phyloP scores from a whole-genome alignment of 2,888 invertebrate species.

The Cheilosia vernalis region DNA sequence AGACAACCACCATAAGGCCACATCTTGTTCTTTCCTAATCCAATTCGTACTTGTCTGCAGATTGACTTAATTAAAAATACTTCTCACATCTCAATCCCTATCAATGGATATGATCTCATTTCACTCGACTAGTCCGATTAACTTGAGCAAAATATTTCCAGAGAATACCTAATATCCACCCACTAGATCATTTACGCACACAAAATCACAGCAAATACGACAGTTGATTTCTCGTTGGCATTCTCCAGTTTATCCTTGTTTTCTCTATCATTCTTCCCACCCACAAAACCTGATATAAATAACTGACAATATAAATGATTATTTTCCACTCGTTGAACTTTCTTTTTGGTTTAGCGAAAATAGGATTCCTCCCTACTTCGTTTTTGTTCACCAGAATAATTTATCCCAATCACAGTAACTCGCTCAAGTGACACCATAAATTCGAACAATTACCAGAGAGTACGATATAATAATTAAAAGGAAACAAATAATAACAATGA shows the following conservation, averaged over 20 bases:
- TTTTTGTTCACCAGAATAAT: slow-evolving; percentile 54
- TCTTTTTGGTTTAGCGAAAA: slow-evolving; percentile 6
- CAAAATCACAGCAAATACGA: not conserved
- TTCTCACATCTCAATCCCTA: slow-evolving; percentile 28
- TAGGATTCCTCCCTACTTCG: slow-evolving; percentile 28
- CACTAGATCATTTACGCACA: not conserved
- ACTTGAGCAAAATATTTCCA: slow-evolving; percentile 53
- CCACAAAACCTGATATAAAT: slow-evolving; percentile 31
- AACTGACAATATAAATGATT: slow-evolving; percentile 65
- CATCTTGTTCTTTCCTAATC: slow-evolving; percentile 1
- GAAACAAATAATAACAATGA: slow-evolving; percentile 47
- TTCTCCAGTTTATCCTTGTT: not conserved
- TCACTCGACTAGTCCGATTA: slow-evolving; percentile 61
- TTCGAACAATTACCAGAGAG: slow-evolving; percentile 57
- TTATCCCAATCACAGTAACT: slow-evolving; percentile 63
- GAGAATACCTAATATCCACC: slow-evolving; percentile 9
- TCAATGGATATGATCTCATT: slow-evolving; percentile 60
- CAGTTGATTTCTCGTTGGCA: slow-evolving; percentile 19
- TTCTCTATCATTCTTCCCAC: slow-evolving; percentile 10
- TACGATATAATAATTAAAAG: slow-evolving; percentile 57
- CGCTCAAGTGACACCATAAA: slow-evolving; percentile 71
- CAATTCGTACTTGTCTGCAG: slow-evolving; percentile 47
- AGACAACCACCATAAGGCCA: slow-evolving; percentile 4
- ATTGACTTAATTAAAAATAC: slow-evolving; percentile 70
- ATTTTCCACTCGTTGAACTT: slow-evolving; percentile 64